Evolutionary conservation across 2,888 invertebrate genomes (phyloP).

Genomic region (Malacosoma neustria): DNA sequence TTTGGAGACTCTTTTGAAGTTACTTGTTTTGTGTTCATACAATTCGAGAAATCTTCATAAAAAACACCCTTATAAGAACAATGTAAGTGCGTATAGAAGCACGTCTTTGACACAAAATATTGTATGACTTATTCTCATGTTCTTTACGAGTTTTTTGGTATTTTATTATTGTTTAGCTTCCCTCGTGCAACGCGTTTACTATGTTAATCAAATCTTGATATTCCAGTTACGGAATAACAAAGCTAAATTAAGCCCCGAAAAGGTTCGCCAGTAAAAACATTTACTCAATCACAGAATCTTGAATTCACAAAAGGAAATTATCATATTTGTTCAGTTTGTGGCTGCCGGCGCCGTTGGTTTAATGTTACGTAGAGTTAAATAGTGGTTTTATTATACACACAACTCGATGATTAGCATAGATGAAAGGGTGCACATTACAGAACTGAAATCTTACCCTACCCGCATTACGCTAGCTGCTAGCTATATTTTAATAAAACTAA

Average conservation of each 20-base stretch:
- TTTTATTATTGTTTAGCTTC: background rate
- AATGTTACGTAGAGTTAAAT: constrained; percentile 32
- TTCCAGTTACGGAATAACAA: background rate
- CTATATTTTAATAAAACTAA: no score
- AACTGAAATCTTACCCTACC: no score
- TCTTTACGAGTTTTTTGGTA: no score
- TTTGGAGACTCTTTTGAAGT: no score
- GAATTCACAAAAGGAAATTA: constrained; percentile 24
- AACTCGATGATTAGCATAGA: constrained; percentile 50
- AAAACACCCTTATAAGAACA: no score
- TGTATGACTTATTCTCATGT: no score
- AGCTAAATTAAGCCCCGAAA: constrained; percentile 8
- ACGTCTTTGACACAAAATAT: no score
- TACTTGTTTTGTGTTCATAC: no score
- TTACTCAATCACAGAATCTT: constrained; percentile 22
- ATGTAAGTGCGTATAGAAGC: no score
- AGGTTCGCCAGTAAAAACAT: constrained; percentile 14
- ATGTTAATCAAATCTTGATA: constrained; percentile 9
- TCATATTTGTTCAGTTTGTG: constrained; percentile 18
- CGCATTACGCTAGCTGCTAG: no score
- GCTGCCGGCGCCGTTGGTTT: constrained; percentile 8
- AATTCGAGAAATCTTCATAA: no score
- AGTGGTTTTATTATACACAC: constrained; percentile 39
- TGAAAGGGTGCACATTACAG: no score
- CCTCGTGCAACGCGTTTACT: constrained; percentile 4